A percentile compares a stretch with the other conserved stretches of the same genome.
Conservation (phyloP, 1,140 invertebrate species). For the Myzus persicae region DNA sequence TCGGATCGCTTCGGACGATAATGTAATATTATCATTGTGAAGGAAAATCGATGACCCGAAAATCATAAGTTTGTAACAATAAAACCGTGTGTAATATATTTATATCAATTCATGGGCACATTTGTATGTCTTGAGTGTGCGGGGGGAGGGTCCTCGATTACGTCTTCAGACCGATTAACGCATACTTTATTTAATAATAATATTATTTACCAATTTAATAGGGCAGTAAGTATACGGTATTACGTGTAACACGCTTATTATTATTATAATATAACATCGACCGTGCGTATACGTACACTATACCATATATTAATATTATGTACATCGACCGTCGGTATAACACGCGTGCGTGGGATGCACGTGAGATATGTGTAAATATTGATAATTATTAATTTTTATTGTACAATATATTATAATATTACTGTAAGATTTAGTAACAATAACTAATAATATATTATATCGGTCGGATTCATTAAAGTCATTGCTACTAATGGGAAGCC, state of each 20-base stretch:
- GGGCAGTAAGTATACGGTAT: background rate
- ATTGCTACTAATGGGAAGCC: background rate
- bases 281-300: background rate
- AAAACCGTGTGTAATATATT: background rate
- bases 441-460: background rate
- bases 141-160: background rate
- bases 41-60: background rate
- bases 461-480: background rate
- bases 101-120: background rate
- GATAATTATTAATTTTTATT: background rate
- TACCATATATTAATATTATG: too few species aligned
- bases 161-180: background rate
- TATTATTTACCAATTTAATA: background rate
- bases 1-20: background rate
- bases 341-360: too few species aligned
- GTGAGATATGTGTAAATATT: too few species aligned
- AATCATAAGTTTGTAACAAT: background rate
- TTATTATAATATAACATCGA: background rate
- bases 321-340: background rate
- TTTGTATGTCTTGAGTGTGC: background rate
- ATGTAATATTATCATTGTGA: background rate
- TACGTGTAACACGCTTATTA: background rate
- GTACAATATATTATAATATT: too few species aligned
- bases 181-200: background rate
- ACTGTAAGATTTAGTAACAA: background rate